Conservation (phyloP, 2,888 invertebrate genomes). For the Danaus chrysippus region DNA sequence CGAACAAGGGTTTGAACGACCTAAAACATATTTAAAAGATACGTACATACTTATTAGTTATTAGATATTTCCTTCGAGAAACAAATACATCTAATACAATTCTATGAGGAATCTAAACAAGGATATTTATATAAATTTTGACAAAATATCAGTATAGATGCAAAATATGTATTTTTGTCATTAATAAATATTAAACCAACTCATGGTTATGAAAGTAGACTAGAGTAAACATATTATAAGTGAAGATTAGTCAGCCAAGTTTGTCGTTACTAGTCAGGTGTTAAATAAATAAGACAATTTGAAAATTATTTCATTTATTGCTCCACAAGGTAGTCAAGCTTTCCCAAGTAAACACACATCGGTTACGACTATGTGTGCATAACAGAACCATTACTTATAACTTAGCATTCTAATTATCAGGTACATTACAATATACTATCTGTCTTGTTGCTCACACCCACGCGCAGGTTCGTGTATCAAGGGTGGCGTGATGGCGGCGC, state of each 20-base stretch:
- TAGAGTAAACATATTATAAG: too few species aligned
- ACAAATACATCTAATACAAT: too few species aligned
- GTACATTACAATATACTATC: constrained; percentile 61
- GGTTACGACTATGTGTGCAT: constrained; percentile 58
- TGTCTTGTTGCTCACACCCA: constrained; percentile 39
- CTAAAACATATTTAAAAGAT: too few species aligned
- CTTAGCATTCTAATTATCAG: constrained; percentile 60
- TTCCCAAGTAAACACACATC: constrained; percentile 57
- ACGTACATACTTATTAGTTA: too few species aligned
- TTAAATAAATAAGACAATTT: constrained; percentile 49
- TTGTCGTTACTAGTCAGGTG: background rate
- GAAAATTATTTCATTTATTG: constrained; percentile 68
- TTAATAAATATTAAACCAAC: too few species aligned
- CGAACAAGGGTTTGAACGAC: too few species aligned
- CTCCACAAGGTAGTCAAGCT: constrained; percentile 66
- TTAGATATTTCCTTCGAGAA: too few species aligned
- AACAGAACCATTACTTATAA: constrained; percentile 52
- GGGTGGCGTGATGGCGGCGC: constrained; percentile 37
- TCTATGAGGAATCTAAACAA: too few species aligned
- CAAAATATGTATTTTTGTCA: too few species aligned
- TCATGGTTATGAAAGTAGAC: too few species aligned
- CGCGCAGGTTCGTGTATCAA: constrained; percentile 43
- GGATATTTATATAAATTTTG: too few species aligned
- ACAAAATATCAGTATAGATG: too few species aligned
- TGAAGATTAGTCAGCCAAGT: background rate